These are phyloP conservation scores for Luscinia megarhynchos DNA, from an alignment of 2,797 vertebrate genomes.

Conservation along the genomic window DNA sequence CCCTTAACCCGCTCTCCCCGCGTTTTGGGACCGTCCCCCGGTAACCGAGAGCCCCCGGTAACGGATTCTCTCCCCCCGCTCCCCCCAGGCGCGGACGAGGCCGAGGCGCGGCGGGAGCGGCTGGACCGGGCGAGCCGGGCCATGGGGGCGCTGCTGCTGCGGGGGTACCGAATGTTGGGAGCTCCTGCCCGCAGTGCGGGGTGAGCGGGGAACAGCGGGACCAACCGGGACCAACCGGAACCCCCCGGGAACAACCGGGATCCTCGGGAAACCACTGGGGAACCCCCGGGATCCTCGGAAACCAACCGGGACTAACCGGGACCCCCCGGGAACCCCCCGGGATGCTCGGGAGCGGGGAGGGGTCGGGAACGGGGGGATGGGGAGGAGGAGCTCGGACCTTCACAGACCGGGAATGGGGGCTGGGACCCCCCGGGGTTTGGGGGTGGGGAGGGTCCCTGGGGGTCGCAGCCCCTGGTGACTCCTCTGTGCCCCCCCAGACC, in stretches of 20 bases:
- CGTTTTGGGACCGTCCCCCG: neutral
- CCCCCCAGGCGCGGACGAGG: neutral
- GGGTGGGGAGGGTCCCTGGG: too few relatives aligned
- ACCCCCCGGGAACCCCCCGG: too few relatives aligned
- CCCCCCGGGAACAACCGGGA: neutral
- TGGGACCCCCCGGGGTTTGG: neutral
- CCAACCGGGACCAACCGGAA: too few relatives aligned
- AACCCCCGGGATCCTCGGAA: too few relatives aligned
- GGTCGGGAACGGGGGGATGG: neutral
- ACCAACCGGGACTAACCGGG: too few relatives aligned
- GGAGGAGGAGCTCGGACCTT: too few relatives aligned
- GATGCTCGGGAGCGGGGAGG: neutral
- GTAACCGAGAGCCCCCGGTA: too few relatives aligned
- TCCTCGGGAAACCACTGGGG: too few relatives aligned
- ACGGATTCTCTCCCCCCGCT: neutral
- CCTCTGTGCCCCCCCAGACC: neutral
- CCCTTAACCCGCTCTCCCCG: neutral
- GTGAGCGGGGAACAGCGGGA: neutral
- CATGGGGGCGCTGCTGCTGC: neutral
- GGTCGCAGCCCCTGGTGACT: neutral
- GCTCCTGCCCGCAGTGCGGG: neutral
- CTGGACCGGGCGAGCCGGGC: neutral
- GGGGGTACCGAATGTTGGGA: neutral
- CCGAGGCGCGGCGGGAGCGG: neutral
- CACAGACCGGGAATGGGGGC: too few relatives aligned